phyloP scores from a whole-genome alignment of 2,113 vertebrate species.

The Glaucidium brasilianum region DNA sequence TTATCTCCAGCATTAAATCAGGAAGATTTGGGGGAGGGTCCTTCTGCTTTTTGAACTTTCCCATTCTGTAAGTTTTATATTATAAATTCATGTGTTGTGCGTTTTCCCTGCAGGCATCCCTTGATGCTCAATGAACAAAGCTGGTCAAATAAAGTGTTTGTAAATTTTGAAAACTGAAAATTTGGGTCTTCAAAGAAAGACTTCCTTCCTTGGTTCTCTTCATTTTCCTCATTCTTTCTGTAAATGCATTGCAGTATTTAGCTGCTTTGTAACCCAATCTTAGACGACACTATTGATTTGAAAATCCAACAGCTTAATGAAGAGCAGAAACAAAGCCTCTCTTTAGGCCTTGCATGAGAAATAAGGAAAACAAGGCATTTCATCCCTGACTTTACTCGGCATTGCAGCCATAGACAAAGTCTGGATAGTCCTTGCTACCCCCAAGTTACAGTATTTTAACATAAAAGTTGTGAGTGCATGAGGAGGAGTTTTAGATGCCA shows the following conservation, averaged over 20 bases:
- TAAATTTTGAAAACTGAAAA: neutral
- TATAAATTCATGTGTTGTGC: neutral
- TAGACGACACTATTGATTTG: neutral
- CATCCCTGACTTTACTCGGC: neutral
- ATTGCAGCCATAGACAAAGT: neutral
- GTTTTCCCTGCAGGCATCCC: neutral
- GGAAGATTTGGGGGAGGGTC: neutral
- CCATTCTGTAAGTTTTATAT: neutral
- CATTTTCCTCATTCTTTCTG: neutral
- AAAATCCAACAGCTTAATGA: neutral
- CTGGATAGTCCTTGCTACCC: neutral
- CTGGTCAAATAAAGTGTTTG: neutral
- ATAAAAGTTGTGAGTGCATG: accelerated
- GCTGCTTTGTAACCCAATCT: neutral
- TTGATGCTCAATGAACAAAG: neutral
- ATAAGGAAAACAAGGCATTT: neutral
- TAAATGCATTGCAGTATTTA: neutral
- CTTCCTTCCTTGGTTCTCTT: neutral
- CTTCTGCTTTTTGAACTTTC: neutral
- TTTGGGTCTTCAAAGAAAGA: neutral
- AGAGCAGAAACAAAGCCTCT: neutral
- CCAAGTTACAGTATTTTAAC: neutral
- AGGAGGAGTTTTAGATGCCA: neutral
- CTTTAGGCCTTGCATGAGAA: neutral
- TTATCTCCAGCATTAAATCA: neutral